Base-by-base conservation (phyloP, 2,888 invertebrate species). In the Chelonus formosanus region DNA sequence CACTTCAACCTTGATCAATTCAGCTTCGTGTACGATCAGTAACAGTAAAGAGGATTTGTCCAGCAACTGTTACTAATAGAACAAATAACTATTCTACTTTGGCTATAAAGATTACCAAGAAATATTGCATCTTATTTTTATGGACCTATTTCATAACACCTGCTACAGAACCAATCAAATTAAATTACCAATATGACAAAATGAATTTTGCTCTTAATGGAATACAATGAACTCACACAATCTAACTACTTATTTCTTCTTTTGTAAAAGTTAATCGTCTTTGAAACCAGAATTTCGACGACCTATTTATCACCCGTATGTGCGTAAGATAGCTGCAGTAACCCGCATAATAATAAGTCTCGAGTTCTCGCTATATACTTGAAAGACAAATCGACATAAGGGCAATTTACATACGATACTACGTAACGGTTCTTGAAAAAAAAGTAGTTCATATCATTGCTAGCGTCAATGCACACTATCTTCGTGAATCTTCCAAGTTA, bases 221-320 rank as follows among this genome's bases (percentile, higher is more conserved):
- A 20, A 20, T 20, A 20, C 20, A 20, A 20, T 20, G 20, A 20
- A 20, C 20, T 20, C 20, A 20, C 2, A 20, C 20, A 20, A 20
- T 20, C 20, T 20, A 20, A 20, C 20, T 20, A 20, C 20, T 20
- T 20, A 40, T 40, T 40, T 40, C 6, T 40, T 69, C 43, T 36
- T 65, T 56, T 32, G 34, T 48, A 20, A 52, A 34, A 32, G 8
- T 40, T 6, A 40, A 40, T 40, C 40, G 40, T 57, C 74, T 72
- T 67, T 68, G 70, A 75, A 74, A 71, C 72, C 74, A 74, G 76
- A 76, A 77, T 80, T 75, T 79, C 76, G 75, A 72, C 81, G 83
- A 75, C 80, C 82, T 80, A 84, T 81, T 83, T 83, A 79, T 79
- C 77, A 74, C 84, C 83, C 84, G 82, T 83, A 83, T 84, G 71